Evolutionary conservation across 2,797 vertebrate genomes (phyloP).

Genomic region (Gymnodraco acuticeps): DNA sequence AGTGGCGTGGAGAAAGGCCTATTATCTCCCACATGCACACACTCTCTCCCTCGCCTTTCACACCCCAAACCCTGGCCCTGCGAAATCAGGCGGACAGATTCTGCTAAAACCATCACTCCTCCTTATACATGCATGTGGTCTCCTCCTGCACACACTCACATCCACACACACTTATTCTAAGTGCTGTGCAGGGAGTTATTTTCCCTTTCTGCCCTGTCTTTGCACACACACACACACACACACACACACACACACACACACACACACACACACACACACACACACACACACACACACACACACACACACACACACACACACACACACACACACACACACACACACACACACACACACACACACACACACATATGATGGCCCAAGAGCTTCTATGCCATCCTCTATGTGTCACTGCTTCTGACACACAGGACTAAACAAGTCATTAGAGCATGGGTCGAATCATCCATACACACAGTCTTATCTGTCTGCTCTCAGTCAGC

Average conservation of each 20-base stretch:
- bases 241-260: constrained; percentile 27
- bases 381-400: constrained; percentile 63
- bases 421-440: constrained; percentile 80
- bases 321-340: constrained; percentile 25
- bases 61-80: constrained; percentile 63
- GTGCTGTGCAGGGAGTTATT: constrained; percentile 44
- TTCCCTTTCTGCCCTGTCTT: constrained; percentile 43
- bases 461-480: constrained; percentile 73
- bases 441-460: constrained; percentile 78
- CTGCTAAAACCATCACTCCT: constrained; percentile 77
- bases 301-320: constrained; percentile 22
- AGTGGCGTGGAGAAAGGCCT: constrained; percentile 81
- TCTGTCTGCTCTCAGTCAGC: constrained; percentile 74
- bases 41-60: constrained; percentile 71
- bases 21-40: constrained; percentile 82
- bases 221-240: constrained; percentile 29
- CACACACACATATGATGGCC: constrained; percentile 39
- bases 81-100: constrained; percentile 75
- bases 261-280: constrained; percentile 24
- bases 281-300: constrained; percentile 30
- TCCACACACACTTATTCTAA: constrained; percentile 39
- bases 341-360: constrained; percentile 33
- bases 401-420: constrained; percentile 76
- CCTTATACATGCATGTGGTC: constrained; percentile 65
- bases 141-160: constrained; percentile 48